These are phyloP conservation scores for Euplexia lucipara DNA, from an alignment of 2,888 invertebrate species.

Conservation along the genomic window DNA sequence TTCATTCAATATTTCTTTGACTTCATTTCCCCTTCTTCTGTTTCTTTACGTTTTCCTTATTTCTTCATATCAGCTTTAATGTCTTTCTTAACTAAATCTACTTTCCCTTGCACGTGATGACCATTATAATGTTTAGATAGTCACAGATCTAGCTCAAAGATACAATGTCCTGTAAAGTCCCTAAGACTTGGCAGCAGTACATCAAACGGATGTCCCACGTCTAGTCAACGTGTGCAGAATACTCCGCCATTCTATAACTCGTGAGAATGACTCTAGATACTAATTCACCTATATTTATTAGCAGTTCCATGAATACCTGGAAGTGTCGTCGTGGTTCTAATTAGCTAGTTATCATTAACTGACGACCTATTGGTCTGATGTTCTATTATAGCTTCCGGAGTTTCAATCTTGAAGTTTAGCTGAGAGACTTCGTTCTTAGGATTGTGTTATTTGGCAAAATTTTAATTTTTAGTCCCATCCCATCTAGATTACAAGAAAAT, in stretches of 20 bases:
- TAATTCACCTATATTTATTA: constrained; percentile 63
- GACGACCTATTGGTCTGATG: constrained; percentile 23
- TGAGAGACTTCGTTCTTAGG: neutral
- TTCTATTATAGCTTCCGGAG: neutral
- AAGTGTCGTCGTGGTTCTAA: constrained; percentile 39
- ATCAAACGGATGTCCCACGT: constrained; percentile 74
- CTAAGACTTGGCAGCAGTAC: constrained; percentile 49
- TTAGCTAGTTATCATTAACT: constrained; percentile 21
- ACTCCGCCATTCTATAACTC: constrained; percentile 62
- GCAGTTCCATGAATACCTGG: constrained; percentile 45
- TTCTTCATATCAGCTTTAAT: neutral
- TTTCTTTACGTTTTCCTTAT: neutral
- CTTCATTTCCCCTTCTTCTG: no score
- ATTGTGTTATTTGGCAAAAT: no score
- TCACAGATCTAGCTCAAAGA: constrained; percentile 6
- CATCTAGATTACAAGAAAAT: no score
- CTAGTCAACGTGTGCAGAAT: constrained; percentile 68
- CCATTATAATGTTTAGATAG: neutral
- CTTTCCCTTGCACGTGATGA: neutral
- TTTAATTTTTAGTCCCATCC: no score
- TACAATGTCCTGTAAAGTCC: constrained; percentile 37
- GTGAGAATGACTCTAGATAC: constrained; percentile 69
- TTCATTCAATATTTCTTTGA: neutral
- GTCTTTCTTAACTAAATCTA: no score
- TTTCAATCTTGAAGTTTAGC: neutral